Evolutionary conservation across 1,140 invertebrate genomes (phyloP), one percentile per base, ranked within the genome.

Genomic region (Frieseomelitta varia): DNA sequence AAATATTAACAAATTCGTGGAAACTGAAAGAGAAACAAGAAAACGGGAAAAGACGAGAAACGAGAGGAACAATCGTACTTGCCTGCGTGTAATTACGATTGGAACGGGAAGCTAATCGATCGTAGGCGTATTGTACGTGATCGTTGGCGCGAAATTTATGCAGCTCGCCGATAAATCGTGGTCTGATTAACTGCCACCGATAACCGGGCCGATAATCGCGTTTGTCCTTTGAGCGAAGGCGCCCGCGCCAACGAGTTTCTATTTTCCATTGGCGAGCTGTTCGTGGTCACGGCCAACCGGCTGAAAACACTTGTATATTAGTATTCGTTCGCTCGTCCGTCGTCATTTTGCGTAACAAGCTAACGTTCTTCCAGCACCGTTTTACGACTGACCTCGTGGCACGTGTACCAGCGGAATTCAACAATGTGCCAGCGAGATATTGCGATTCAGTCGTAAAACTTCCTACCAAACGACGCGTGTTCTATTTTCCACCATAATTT

Each of bases 311-410:
- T 53, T 47, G 69, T 55, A 76, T 81, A 80, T 81, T 81, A 55
- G 81, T 83, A 83, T 68, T 78, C 67, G 75, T 30, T 83, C 58
- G 79, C 81, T 77, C 63, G 63, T 27, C 34, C 61, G 34, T 68
- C 81, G 68, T 74, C 74, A 83, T 79, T 84, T 84, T 84, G 76
- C 75, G 81, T 84, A 84, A 84, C 81, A 61, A 78, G 63, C 67
- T 79, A 61, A 78, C 76, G 55, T 84, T 79, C 65, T 47, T 61
- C n/a, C 74, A 68, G n/a, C 74, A 30, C 19, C 75, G 65, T 78
- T 83, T 83, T 84, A 71, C 56, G 81, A 55, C 55, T 68, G 67
- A 79, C 75, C 75, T 79, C 76, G 81, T 24, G 71, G 73, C 73
- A 82, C 73, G 81, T 77, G 81, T 34, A 68, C 34, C 24, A 24